phyloP scores from a whole-genome alignment of 2,113 vertebrate species.

The Platycercus adscitus region DNA sequence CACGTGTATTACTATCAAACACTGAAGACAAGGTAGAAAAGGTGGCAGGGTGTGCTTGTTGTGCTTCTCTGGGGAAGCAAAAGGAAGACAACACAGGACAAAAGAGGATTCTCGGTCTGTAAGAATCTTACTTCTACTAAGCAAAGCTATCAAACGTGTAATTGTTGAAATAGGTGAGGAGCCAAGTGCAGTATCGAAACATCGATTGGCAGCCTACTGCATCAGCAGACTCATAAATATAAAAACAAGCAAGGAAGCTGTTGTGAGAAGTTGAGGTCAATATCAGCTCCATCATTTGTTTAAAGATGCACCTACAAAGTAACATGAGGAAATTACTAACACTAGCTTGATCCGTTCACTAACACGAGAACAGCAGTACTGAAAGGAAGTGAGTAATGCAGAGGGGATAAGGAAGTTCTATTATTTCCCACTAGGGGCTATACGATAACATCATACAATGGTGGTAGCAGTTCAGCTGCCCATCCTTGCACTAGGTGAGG shows the following conservation, averaged over 20 bases:
- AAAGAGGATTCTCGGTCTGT: not conserved
- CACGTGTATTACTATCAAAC: not conserved
- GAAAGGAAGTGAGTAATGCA: not conserved
- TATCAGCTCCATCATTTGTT: not conserved
- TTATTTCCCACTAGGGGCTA: not conserved
- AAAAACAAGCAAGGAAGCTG: not conserved
- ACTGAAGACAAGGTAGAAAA: not conserved
- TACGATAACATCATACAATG: not conserved
- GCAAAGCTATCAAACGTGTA: not conserved
- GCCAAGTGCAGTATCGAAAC: not conserved
- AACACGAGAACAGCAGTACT: not conserved
- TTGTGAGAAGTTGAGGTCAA: not conserved
- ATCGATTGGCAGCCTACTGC: not conserved
- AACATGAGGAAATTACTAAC: not conserved
- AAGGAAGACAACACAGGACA: not conserved
- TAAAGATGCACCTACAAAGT: not conserved
- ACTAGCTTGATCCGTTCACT: not conserved
- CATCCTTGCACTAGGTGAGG: not conserved
- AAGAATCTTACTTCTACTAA: not conserved
- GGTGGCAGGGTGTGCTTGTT: not conserved
- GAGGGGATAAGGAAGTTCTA: accelerated
- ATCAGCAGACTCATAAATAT: accelerated
- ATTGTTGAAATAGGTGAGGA: not conserved
- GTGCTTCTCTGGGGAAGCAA: not conserved
- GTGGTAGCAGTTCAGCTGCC: not conserved